Percentiles rank a stretch among this genome's conserved stretches.
Evolutionary conservation across 2,113 vertebrate species (phyloP).

Genomic region (Strix uralensis): DNA sequence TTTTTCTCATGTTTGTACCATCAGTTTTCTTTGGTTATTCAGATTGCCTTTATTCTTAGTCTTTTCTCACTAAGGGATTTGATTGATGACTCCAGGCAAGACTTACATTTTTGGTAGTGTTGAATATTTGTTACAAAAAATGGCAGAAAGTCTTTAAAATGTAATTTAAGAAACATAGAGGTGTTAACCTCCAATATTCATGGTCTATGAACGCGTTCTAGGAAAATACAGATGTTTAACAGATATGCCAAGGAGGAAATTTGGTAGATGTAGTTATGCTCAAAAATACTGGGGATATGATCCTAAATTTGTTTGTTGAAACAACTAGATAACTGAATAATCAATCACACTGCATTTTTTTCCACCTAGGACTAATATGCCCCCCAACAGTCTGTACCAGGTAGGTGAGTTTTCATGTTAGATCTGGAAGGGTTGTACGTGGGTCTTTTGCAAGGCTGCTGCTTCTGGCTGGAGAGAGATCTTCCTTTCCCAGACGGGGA

Average conservation of each 20-base stretch:
- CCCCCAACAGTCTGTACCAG: background rate
- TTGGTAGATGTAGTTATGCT: background rate
- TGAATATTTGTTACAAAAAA: background rate
- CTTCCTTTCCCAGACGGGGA: background rate
- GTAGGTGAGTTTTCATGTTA: background rate
- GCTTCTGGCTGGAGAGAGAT: background rate
- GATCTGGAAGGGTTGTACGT: background rate
- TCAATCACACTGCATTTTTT: background rate
- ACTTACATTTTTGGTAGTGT: background rate
- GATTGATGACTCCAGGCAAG: background rate
- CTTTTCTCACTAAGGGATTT: background rate
- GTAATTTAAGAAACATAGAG: background rate
- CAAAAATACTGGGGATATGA: background rate
- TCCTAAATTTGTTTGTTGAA: background rate
- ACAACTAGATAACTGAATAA: background rate
- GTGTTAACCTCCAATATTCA: background rate
- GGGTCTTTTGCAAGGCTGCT: background rate
- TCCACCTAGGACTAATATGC: background rate
- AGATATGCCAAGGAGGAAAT: background rate
- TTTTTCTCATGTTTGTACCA: background rate
- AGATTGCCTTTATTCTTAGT: background rate
- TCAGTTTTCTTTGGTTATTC: background rate
- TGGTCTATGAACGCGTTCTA: background rate
- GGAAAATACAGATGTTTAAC: background rate
- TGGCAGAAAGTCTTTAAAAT: background rate